A percentile compares a stretch with the other conserved stretches of the same genome.
Conservation (phyloP, 2,113 vertebrate genomes). For the Rhinichthys klamathensis region DNA sequence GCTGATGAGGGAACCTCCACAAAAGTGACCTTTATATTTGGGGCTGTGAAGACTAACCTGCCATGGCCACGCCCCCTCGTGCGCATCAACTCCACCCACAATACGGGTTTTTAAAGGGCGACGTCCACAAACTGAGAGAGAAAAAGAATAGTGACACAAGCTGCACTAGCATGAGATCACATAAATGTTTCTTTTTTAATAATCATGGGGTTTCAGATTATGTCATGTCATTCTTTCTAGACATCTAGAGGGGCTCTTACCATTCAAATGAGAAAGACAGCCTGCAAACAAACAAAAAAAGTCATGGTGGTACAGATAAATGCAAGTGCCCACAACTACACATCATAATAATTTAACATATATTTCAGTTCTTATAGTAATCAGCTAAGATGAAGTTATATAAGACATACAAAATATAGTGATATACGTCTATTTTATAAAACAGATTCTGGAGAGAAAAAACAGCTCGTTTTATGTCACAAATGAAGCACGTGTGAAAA, state of each 20-base stretch:
- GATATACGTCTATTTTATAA: too few species aligned
- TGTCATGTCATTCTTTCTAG: neutral
- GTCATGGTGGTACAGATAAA: neutral
- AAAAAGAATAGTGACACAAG: neutral
- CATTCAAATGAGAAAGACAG: neutral
- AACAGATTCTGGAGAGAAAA: too few species aligned
- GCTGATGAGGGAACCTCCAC: constrained; percentile 48
- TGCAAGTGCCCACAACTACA: neutral
- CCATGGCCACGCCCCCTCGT: constrained; percentile 39
- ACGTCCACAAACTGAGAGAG: constrained; percentile 35
- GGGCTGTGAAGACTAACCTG: constrained; percentile 37
- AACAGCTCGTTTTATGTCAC: too few species aligned
- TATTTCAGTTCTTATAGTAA: too few species aligned
- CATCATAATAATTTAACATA: neutral
- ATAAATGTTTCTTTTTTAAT: neutral
- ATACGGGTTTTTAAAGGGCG: constrained; percentile 25
- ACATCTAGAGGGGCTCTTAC: constrained; percentile 1
- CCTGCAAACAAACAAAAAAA: constrained; percentile 2
- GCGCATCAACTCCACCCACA: constrained; percentile 21
- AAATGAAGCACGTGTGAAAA: too few species aligned
- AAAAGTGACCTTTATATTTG: constrained; percentile 5
- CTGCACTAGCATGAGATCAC: neutral
- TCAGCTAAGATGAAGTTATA: neutral
- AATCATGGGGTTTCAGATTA: neutral
- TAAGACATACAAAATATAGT: too few species aligned